phyloP scores from a whole-genome alignment of 2,888 invertebrate genomes.

The Drosophila limbata region DNA sequence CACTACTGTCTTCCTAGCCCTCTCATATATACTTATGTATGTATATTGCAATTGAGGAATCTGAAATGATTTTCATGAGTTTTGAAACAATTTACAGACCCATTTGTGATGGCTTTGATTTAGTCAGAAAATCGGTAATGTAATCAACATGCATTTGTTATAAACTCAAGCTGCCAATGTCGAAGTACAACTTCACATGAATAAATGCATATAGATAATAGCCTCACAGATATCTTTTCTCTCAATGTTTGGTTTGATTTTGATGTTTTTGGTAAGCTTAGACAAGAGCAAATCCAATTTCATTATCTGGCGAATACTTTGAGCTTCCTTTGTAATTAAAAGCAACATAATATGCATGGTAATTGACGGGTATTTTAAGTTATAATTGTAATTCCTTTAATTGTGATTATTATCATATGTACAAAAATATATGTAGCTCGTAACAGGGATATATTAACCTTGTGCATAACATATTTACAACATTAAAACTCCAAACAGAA shows the following conservation, averaged over 20 bases:
- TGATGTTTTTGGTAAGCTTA: slow-evolving; percentile 9
- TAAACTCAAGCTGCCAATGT: not conserved
- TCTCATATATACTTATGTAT: not conserved
- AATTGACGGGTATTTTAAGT: not conserved
- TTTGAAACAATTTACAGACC: slow-evolving; percentile 17
- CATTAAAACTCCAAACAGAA: too few species aligned
- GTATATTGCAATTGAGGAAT: not conserved
- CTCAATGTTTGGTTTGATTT: not conserved
- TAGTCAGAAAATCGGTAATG: slow-evolving; percentile 2
- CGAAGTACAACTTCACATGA: not conserved
- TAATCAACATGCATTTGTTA: slow-evolving; percentile 6
- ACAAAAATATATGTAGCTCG: too few species aligned
- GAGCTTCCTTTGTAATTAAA: not conserved
- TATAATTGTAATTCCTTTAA: too few species aligned
- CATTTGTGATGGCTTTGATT: slow-evolving; percentile 8
- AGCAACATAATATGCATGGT: not conserved
- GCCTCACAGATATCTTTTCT: not conserved
- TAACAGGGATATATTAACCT: too few species aligned
- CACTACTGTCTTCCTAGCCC: not conserved
- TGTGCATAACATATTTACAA: too few species aligned
- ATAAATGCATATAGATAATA: not conserved
- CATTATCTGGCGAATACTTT: not conserved
- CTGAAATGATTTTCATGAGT: slow-evolving; percentile 22
- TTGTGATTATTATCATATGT: too few species aligned
- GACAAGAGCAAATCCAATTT: not conserved